phyloP scores from a whole-genome alignment of 2,888 invertebrate genomes.

The Mycogona germanica region DNA sequence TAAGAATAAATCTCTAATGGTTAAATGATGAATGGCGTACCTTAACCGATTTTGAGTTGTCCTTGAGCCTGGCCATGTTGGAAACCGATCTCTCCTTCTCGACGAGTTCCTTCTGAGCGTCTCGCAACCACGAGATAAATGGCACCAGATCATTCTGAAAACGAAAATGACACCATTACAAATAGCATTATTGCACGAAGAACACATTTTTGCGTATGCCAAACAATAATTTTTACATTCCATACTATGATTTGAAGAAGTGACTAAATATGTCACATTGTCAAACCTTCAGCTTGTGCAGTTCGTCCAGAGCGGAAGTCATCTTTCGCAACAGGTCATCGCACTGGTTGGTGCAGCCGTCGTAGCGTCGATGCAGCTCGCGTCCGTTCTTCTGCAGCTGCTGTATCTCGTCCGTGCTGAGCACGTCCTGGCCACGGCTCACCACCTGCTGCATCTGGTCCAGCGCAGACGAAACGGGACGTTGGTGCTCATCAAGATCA shows the following conservation, averaged over 20 bases:
- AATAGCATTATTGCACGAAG: not conserved
- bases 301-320: slow-evolving; percentile 68
- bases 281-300: slow-evolving; percentile 58
- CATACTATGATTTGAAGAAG: not conserved
- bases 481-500: slow-evolving; percentile 72
- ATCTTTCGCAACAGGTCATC: slow-evolving; percentile 63
- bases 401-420: slow-evolving; percentile 81
- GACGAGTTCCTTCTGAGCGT: slow-evolving; percentile 62
- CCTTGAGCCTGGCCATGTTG: slow-evolving; percentile 51
- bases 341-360: slow-evolving; percentile 65
- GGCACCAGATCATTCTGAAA: slow-evolving; percentile 49
- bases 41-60: slow-evolving; percentile 52
- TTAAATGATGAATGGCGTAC: slow-evolving; percentile 31
- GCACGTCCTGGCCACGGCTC: slow-evolving; percentile 76
- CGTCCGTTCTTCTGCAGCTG: slow-evolving; percentile 76
- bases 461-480: slow-evolving; percentile 69
- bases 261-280: not conserved
- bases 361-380: slow-evolving; percentile 66
- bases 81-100: slow-evolving; percentile 74
- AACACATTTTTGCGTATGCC: not conserved
- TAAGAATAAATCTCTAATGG: not conserved
- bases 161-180: slow-evolving; percentile 1
- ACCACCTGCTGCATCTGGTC: slow-evolving; percentile 85
- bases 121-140: slow-evolving; percentile 73
- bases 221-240: not conserved